Evolutionary conservation across 2,113 vertebrate species (phyloP).

Genomic region (Entosphenus tridentatus): DNA sequence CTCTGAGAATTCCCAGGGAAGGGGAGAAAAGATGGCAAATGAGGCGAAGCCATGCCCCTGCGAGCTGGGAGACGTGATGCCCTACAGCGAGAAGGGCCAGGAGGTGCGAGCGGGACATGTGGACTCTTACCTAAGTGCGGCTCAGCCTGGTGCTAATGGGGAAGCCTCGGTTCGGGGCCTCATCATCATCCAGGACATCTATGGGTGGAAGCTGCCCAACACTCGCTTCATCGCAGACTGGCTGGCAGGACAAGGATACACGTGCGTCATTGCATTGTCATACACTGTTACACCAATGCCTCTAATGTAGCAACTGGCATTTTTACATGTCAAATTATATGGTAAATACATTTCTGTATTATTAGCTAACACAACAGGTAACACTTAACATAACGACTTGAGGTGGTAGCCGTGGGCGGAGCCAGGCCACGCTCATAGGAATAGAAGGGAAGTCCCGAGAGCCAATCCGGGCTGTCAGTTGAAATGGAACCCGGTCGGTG

Average conservation of each 20-base stretch:
- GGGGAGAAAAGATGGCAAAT: conserved; percentile 37
- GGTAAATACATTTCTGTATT: no score
- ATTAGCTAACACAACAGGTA: no score
- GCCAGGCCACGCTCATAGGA: no score
- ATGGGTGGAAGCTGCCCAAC: conserved; percentile 58
- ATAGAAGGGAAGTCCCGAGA: no score
- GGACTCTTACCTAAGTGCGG: conserved; percentile 41
- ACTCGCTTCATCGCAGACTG: conserved; percentile 68
- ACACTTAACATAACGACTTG: no score
- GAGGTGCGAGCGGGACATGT: conserved; percentile 53
- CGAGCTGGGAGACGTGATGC: conserved; percentile 36
- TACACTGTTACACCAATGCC: no score
- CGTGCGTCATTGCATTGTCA: conserved; percentile 20
- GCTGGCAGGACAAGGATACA: conserved; percentile 50
- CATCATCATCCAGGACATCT: conserved; percentile 64
- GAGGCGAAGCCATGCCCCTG: conserved; percentile 48
- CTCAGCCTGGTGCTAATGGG: conserved; percentile 27
- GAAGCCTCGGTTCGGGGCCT: conserved; percentile 19
- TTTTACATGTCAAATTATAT: no score
- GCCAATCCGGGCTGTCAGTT: no score
- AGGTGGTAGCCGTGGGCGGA: no score
- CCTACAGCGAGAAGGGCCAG: conserved; percentile 36
- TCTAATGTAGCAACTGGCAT: no score
- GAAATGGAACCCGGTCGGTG: no score
- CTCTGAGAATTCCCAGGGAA: no score